Conservation (phyloP, 1,140 invertebrate genomes). For the Mya arenaria region DNA sequence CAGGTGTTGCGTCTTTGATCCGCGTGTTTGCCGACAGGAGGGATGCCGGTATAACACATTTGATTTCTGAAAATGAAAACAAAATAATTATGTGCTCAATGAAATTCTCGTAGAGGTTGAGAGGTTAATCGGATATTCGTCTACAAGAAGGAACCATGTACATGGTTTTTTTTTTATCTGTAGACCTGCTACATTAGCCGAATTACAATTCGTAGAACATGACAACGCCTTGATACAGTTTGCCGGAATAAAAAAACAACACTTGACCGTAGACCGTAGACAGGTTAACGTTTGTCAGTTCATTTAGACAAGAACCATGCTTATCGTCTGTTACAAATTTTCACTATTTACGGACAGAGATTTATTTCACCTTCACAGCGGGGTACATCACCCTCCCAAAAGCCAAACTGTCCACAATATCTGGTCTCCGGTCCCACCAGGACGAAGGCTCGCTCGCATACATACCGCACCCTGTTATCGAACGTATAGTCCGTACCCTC, state of each 20-base stretch:
- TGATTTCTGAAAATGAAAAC: slow-evolving; percentile 68
- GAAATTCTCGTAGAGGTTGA: not conserved
- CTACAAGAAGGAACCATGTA: not conserved
- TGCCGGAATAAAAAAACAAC: not conserved
- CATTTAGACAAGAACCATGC: not conserved
- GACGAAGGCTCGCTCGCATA: slow-evolving; percentile 85
- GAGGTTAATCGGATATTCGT: not conserved
- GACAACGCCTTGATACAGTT: not conserved
- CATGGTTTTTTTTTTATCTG: not conserved
- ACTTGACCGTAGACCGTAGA: not conserved
- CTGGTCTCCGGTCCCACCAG: slow-evolving; percentile 86
- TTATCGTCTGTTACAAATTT: not conserved
- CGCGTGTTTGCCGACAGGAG: slow-evolving; percentile 68
- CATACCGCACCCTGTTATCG: slow-evolving; percentile 80
- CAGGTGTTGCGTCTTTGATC: slow-evolving; percentile 24
- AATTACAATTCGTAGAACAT: not conserved
- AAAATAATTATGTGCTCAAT: not conserved
- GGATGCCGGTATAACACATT: slow-evolving; percentile 66
- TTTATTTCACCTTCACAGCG: slow-evolving; percentile 76
- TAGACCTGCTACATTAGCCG: not conserved
- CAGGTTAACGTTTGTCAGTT: not conserved
- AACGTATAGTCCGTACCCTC: slow-evolving; percentile 86
- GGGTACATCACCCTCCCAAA: slow-evolving; percentile 77
- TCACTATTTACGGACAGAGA: too few species aligned
- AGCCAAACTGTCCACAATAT: slow-evolving; percentile 84